phyloP scores from a whole-genome alignment of 2,797 vertebrate genomes.

The Nyctibius grandis region DNA sequence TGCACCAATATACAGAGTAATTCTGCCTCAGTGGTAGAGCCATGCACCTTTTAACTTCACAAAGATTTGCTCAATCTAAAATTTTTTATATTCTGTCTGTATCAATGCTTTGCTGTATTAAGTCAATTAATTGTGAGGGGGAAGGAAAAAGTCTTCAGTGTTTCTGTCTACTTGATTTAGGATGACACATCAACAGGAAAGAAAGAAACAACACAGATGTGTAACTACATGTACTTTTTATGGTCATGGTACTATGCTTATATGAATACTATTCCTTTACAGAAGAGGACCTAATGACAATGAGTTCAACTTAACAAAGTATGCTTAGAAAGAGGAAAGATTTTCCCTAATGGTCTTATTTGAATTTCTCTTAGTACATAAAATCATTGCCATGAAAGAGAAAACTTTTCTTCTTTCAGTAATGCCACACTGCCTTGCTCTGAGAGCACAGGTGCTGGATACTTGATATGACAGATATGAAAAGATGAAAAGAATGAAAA shows the following conservation, averaged over 20 bases:
- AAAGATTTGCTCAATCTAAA: neutral
- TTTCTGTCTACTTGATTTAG: neutral
- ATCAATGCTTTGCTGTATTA: neutral
- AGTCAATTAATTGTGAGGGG: neutral
- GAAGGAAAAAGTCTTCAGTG: neutral
- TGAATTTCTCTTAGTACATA: neutral
- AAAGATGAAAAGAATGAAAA: neutral
- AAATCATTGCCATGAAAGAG: neutral
- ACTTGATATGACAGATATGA: neutral
- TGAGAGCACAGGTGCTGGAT: neutral
- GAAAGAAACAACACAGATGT: neutral
- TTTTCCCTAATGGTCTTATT: neutral
- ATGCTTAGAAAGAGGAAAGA: neutral
- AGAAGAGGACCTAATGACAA: neutral
- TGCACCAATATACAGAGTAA: neutral
- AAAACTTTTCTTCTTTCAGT: neutral
- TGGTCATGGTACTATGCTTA: neutral
- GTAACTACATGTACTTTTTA: neutral
- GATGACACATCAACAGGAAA: neutral
- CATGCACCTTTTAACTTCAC: neutral
- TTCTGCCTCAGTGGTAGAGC: neutral
- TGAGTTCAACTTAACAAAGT: neutral
- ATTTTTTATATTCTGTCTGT: fast-evolving
- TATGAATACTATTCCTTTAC: neutral
- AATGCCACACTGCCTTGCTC: neutral